Evolutionary conservation across 2,113 vertebrate genomes (phyloP).

Genomic region (Pristiophorus japonicus): DNA sequence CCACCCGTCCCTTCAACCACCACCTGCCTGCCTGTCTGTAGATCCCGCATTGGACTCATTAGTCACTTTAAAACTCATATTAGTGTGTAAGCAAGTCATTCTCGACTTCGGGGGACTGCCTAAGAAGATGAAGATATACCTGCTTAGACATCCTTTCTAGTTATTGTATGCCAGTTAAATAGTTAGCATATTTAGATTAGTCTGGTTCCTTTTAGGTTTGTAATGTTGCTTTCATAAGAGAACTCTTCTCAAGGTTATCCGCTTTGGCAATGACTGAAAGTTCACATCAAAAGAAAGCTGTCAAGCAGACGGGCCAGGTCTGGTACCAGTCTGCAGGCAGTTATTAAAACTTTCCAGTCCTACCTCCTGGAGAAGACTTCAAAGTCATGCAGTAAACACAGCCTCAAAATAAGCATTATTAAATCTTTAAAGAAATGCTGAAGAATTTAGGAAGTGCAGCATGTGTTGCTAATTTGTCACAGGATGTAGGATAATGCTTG

Average conservation of each 20-base stretch:
- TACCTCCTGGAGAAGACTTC: slow-evolving; percentile 39
- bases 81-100: too few species aligned
- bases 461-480: slow-evolving; percentile 37
- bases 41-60: too few species aligned
- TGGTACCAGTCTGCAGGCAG: slow-evolving; percentile 47
- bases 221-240: slow-evolving; percentile 39
- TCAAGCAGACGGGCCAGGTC: slow-evolving; percentile 36
- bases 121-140: too few species aligned
- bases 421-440: slow-evolving; percentile 41
- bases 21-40: too few species aligned
- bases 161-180: slow-evolving; percentile 9
- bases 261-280: slow-evolving; percentile 42
- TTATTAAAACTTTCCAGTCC: slow-evolving; percentile 43
- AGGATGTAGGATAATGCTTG: slow-evolving; percentile 30
- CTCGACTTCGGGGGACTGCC: too few species aligned
- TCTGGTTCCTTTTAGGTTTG: slow-evolving; percentile 45
- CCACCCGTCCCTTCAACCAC: too few species aligned
- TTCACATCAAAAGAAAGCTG: slow-evolving; percentile 47
- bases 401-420: slow-evolving; percentile 36
- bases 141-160: background rate
- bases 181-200: slow-evolving; percentile 40
- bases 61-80: too few species aligned
- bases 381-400: slow-evolving; percentile 33
- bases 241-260: slow-evolving; percentile 46
- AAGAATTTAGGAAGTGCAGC: slow-evolving; percentile 21